Base-by-base conservation (phyloP, 2,113 vertebrate genomes). In the Takifugu flavidus region DNA sequence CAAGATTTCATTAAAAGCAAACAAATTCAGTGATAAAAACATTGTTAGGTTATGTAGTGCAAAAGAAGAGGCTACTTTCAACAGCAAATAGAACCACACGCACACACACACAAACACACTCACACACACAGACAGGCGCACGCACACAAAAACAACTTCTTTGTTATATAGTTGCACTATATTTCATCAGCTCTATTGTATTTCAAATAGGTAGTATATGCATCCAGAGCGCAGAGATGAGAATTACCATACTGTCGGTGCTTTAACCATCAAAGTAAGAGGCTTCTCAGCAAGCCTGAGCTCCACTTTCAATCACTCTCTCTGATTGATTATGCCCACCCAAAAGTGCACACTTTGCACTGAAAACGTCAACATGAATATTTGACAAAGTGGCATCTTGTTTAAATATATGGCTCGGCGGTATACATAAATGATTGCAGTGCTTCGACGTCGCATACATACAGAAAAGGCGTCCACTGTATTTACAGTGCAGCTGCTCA, bases 371-470 rank as follows among this genome's bases (percentile, higher is more conserved):
- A 80, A 58, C 25, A 68, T 72, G 80, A 78, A 85, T 79, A 83
- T 82, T 77, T 88, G 85, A 91, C 88, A 89, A 87, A 90, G 86
- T 75, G 70, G 43, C 59, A 47, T 71, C 59, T 68, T 75, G 70
- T 79, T 56, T 28, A 58, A 65, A 82, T 72, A 53, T 77, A 84
- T 85, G 57, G 75, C 78, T 65, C 52, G 15, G 70, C 31, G 67
- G 56, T 61, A 39, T 6, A 39, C 7, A 49, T 62, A 70, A 80
- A 69, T 70, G 15, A 80, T 69, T 63, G 56, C 49, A 46, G 45
- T 62, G 80, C 25, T 49, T 34, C 42, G 10, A 47, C 14, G 3
- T 39, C 34, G 26, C 52, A 63, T 45, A 49, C 42, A 45, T 50
- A 53, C 59, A 57, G 59, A 26, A 45, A n/a, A 43, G 53, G 57